Evolutionary conservation across 1,140 invertebrate genomes (phyloP).

Genomic region (Calliopsis andreniformis): DNA sequence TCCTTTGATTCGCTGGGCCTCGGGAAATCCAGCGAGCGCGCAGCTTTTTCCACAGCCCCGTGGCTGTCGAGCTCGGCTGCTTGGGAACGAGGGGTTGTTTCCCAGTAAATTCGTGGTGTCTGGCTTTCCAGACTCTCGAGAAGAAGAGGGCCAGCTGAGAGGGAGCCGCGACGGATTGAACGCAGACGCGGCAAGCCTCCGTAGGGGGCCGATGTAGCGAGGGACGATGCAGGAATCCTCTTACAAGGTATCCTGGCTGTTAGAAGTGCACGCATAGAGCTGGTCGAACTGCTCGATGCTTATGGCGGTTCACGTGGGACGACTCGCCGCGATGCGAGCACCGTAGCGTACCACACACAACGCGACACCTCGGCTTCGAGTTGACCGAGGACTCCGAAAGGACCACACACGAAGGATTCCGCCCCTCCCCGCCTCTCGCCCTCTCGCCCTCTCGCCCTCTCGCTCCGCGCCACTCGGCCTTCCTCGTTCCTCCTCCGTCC

Average conservation of each 20-base stretch:
- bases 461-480: constrained; percentile 6
- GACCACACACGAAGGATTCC: constrained; percentile 79
- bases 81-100: too few species aligned
- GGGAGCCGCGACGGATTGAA: background rate
- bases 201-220: constrained; percentile 36
- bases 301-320: constrained; percentile 56
- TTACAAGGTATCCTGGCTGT: background rate
- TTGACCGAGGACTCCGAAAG: constrained; percentile 66
- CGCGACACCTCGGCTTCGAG: constrained; percentile 74
- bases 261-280: constrained; percentile 19
- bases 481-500: constrained; percentile 47
- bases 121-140: background rate
- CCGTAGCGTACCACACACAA: constrained; percentile 77
- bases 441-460: constrained; percentile 51
- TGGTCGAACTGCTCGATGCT: constrained; percentile 27
- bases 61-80: too few species aligned
- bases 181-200: background rate
- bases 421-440: constrained; percentile 58
- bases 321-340: constrained; percentile 61
- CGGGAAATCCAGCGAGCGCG: background rate
- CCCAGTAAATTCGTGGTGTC: background rate
- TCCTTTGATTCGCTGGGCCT: background rate
- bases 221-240: background rate
- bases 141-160: background rate
- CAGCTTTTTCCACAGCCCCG: too few species aligned